Evolutionary conservation across 2,888 invertebrate genomes (phyloP).

Genomic region (Pollenia griseotomentosa): DNA sequence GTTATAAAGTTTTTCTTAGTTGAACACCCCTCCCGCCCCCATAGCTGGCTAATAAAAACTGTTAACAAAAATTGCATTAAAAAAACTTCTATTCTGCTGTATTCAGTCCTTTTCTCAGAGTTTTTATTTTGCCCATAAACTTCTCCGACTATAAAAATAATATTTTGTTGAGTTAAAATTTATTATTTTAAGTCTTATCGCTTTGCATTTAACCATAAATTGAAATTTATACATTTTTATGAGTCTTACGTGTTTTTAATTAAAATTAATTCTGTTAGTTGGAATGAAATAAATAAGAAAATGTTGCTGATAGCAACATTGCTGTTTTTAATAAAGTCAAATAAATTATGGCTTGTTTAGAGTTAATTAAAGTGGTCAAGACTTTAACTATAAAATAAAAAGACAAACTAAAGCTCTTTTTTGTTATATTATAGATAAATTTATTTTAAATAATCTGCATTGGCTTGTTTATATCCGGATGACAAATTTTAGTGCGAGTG

Average conservation of each 20-base stretch:
- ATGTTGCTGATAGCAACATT: conserved; percentile 28
- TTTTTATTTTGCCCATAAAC: background rate
- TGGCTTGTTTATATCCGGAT: too few relatives aligned
- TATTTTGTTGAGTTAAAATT: conserved; percentile 11
- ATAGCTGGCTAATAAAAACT: conserved; percentile 59
- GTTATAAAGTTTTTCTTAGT: conserved; percentile 18
- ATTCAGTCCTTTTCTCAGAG: background rate
- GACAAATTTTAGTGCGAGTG: too few relatives aligned
- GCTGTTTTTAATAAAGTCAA: background rate
- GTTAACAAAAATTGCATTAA: conserved; percentile 50
- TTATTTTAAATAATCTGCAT: too few relatives aligned
- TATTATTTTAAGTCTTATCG: conserved; percentile 38
- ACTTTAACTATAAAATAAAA: too few relatives aligned
- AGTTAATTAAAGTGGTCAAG: too few relatives aligned
- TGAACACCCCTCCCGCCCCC: background rate
- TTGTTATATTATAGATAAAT: too few relatives aligned
- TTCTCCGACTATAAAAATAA: conserved; percentile 27
- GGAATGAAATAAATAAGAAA: conserved; percentile 36
- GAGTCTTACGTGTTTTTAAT: conserved; percentile 64
- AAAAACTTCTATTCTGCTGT: too few relatives aligned
- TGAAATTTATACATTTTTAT: conserved; percentile 58
- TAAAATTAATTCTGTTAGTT: conserved; percentile 51
- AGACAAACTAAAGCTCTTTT: too few relatives aligned
- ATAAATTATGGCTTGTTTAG: background rate
- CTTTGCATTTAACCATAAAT: conserved; percentile 54